Base-by-base conservation (phyloP, 2,797 vertebrate genomes). In the Chromobotia macracanthus region DNA sequence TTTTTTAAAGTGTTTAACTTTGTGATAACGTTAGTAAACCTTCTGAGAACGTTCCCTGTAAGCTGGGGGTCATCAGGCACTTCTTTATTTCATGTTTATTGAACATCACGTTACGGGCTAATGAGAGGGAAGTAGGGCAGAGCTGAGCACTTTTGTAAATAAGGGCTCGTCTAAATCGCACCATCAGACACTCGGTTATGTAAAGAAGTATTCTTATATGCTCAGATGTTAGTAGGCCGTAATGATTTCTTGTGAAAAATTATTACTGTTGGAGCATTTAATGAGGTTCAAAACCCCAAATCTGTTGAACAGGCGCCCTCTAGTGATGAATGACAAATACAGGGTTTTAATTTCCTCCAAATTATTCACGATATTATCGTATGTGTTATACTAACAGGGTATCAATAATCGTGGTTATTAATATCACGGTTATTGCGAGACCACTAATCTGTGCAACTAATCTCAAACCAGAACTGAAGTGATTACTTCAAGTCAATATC, bases 301-400 rank as follows among this genome's bases (percentile, higher is more conserved):
- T 50, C 28, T 63, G 60, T 50, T 68, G 19, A 50, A 11, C 6
- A 23, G 58, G 55, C 55, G 44, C 76, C 76, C 67, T 71, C 76
- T 71, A 51, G 76, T 28, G 35, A 56, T 78, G 2, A 69, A 16
- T 23, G 3, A 61, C 41, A 35, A 5, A 3, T 23, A 31, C 13
- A 51, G 13, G 15, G 3, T 23, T 48, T 60, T 16, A 0, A n/a
- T n/a, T 55, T 21, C 23, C 56, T 48, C 23, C 5, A 9, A n/a
- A n/a, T n/a, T n/a, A n/a, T n/a, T n/a, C n/a, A n/a, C n/a, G n/a
- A n/a, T n/a, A n/a, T n/a, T n/a, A n/a, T n/a, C n/a, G n/a, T n/a
- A n/a, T n/a, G n/a, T n/a, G n/a, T n/a, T n/a, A n/a, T n/a, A n/a
- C n/a, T n/a, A n/a, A n/a, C n/a, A n/a, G n/a, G n/a, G n/a, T n/a